Percentiles rank a stretch among this genome's conserved stretches.
These are phyloP conservation scores for Drosophila peninsularis DNA, from an alignment of 2,888 invertebrate genomes.

Conservation along the genomic window DNA sequence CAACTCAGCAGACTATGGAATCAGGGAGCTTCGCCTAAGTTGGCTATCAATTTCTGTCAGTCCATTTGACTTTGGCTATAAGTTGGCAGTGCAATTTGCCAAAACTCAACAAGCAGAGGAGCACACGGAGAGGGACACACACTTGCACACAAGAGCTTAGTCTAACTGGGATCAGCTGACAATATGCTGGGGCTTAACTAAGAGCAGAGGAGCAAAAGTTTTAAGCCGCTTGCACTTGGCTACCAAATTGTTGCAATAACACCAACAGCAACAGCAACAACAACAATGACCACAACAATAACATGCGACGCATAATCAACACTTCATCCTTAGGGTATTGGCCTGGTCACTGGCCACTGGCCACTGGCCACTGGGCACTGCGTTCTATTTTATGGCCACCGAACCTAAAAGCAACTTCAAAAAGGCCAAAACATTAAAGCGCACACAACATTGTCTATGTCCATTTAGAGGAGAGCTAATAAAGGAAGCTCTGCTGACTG, in stretches of 20 bases:
- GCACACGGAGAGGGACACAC: background rate
- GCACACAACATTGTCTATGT: slow-evolving; percentile 71
- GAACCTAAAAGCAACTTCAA: slow-evolving; percentile 61
- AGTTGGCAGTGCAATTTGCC: slow-evolving; percentile 20
- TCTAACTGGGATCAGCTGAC: slow-evolving; percentile 47
- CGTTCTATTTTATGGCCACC: slow-evolving; percentile 58
- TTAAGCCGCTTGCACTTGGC: slow-evolving; percentile 55
- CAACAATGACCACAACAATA: slow-evolving; percentile 21
- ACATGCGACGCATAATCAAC: slow-evolving; percentile 57
- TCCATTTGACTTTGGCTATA: slow-evolving; percentile 21
- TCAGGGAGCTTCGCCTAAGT: slow-evolving; percentile 2
- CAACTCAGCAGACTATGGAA: background rate
- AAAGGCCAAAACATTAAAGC: slow-evolving; percentile 67
- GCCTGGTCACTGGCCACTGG: slow-evolving; percentile 25
- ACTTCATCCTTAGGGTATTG: slow-evolving; percentile 60
- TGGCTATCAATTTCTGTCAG: slow-evolving; percentile 27
- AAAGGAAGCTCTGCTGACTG: slow-evolving; percentile 35
- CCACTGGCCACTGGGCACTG: slow-evolving; percentile 24
- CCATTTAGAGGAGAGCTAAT: slow-evolving; percentile 25
- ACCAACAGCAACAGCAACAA: slow-evolving; percentile 13
- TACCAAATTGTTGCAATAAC: slow-evolving; percentile 33
- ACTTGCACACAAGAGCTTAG: slow-evolving; percentile 2
- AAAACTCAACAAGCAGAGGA: slow-evolving; percentile 28
- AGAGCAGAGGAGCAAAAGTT: slow-evolving; percentile 18
- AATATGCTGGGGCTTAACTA: slow-evolving; percentile 38